These are phyloP conservation scores for Hedychridium roseum DNA, from an alignment of 2,888 invertebrate species.

Conservation along the genomic window DNA sequence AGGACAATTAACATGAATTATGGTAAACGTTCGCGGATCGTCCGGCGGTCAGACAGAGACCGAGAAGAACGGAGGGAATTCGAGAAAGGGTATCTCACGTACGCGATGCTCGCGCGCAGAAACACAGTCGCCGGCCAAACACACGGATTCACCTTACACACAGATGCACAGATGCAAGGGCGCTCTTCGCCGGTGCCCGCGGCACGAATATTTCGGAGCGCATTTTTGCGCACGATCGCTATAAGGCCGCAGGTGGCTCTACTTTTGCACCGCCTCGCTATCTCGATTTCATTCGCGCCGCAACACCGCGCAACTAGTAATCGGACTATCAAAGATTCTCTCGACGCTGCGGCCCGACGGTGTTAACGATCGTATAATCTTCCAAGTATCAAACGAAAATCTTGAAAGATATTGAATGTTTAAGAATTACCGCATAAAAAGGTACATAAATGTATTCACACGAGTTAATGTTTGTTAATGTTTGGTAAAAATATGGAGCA, in stretches of 20 bases:
- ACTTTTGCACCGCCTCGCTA: slow-evolving; percentile 4
- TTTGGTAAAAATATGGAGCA: too few relatives aligned
- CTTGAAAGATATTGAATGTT: too few relatives aligned
- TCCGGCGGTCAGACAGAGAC: too few relatives aligned
- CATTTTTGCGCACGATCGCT: slow-evolving; percentile 29
- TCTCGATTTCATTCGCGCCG: background rate
- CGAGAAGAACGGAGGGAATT: slow-evolving; percentile 31
- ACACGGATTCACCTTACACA: too few relatives aligned
- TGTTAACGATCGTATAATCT: background rate
- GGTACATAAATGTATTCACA: too few relatives aligned
- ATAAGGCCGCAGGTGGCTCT: slow-evolving; percentile 21
- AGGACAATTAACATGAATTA: slow-evolving; percentile 52
- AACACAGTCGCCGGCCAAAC: too few relatives aligned
- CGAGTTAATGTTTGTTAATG: too few relatives aligned
- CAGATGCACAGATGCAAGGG: too few relatives aligned
- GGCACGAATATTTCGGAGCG: slow-evolving; percentile 31
- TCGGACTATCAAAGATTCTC: background rate
- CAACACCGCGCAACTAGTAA: background rate
- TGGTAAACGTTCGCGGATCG: slow-evolving; percentile 39
- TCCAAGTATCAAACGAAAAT: too few relatives aligned
- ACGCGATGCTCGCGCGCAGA: slow-evolving; percentile 3
- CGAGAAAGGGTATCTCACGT: too few relatives aligned
- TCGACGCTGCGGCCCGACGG: background rate
- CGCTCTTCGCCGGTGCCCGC: too few relatives aligned
- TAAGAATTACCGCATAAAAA: too few relatives aligned